phyloP scores from a whole-genome alignment of 2,888 invertebrate genomes.

The Drosophila yooni region DNA sequence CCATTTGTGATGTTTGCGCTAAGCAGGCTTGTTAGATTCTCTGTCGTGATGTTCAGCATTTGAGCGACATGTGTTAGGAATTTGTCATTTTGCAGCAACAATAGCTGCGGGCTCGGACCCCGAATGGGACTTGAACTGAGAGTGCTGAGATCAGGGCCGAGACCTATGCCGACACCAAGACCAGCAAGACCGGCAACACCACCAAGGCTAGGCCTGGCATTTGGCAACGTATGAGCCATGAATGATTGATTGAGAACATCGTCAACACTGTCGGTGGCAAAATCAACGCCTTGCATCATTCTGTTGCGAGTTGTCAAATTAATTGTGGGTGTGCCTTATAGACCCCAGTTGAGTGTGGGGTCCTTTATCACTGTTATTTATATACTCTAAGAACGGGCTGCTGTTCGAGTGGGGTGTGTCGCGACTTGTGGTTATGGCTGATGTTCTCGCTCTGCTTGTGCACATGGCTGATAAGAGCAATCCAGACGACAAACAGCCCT shows the following conservation, averaged over 20 bases:
- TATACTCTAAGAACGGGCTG: slow-evolving; percentile 40
- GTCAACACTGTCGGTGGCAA: slow-evolving; percentile 57
- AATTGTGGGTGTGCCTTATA: slow-evolving; percentile 52
- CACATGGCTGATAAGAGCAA: slow-evolving; percentile 74
- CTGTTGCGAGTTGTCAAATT: slow-evolving; percentile 65
- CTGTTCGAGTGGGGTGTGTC: slow-evolving; percentile 10
- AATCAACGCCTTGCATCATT: slow-evolving; percentile 65
- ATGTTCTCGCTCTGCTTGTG: slow-evolving; percentile 37
- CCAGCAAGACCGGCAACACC: no score
- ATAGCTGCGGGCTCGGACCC: slow-evolving; percentile 60
- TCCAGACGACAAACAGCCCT: slow-evolving; percentile 45
- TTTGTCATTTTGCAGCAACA: slow-evolving; percentile 80
- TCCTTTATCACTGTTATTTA: slow-evolving; percentile 66
- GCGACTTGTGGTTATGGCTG: slow-evolving; percentile 5
- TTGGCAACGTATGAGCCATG: slow-evolving; percentile 70
- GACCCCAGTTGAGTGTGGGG: slow-evolving; percentile 16
- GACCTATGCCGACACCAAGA: slow-evolving; percentile 1
- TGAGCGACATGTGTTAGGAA: slow-evolving; percentile 80
- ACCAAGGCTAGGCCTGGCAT: slow-evolving; percentile 8
- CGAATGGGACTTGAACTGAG: slow-evolving; percentile 2
- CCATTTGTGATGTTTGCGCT: slow-evolving; percentile 44
- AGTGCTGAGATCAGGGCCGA: neutral
- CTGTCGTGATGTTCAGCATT: slow-evolving; percentile 82
- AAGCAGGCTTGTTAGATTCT: slow-evolving; percentile 79
- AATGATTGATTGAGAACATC: slow-evolving; percentile 77